Base-by-base conservation (phyloP, 2,113 vertebrate genomes). In the Asarcornis scutulata region DNA sequence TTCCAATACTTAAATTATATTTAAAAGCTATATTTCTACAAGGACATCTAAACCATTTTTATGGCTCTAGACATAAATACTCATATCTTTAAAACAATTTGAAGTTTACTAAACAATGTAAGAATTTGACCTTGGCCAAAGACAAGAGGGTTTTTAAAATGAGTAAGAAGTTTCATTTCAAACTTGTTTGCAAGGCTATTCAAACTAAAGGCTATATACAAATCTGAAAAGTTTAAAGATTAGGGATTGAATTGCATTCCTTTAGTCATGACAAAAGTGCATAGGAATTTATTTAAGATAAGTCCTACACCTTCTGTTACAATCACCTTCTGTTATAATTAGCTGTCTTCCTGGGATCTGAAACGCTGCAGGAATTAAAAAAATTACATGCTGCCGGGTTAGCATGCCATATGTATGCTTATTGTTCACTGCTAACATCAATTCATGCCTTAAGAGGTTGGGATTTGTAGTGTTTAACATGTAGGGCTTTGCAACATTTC, bases 391-490 rank as follows among this genome's bases (percentile, higher is more conserved):
- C 72, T 81, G 50, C 75, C 63, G 82, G 27, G 13, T 59, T 68
- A 59, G 29, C 63, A 80, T 69, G 83, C 46, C 31, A 13, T 17
- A 67, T 67, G 26, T 91, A 85, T 26, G 11, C 34, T 85, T 76
- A 55, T 10, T 63, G 52, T 46, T 83, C 72, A 72, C 10, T 74
- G 88, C 88, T 90, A 67, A 67, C 50, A 86, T 46, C 52, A 78
- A 38, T 56, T 83, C 26, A 20, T 25, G 64, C 42, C 83, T 88
- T 74, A 81, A 81, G 68, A 93, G 53, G 84, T 2, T 88, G 40
- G 83, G 62, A 85, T 91, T 92, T 93, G 59, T 53, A 75, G 68
- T 40, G 63, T 86, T 96, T 78, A 69, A 91, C 6, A 64, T 60
- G 42, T 55, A 74, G 93, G 55, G 71, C 89, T 74, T 22, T 38